Percentiles rank a stretch among this genome's conserved stretches.
phyloP scores from a whole-genome alignment of 2,113 vertebrate genomes.

The Xiphophorus couchianus region DNA sequence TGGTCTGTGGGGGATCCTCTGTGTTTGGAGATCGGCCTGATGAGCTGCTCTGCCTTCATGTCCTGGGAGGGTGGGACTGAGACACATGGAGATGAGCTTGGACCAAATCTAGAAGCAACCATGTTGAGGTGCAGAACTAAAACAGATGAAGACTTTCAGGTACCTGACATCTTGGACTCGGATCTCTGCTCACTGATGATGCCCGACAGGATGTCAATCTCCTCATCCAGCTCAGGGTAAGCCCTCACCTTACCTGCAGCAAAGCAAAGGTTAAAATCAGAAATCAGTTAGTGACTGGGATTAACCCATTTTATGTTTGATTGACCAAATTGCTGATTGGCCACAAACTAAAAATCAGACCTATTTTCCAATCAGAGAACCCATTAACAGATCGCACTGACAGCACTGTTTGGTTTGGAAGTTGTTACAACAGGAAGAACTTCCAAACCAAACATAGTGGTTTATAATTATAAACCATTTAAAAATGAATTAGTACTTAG shows the following conservation, averaged over 20 bases:
- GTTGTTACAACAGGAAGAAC: too few species aligned
- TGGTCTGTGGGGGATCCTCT: conserved; percentile 14
- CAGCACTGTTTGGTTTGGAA: too few species aligned
- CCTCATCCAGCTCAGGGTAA: conserved; percentile 82
- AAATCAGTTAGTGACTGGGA: not conserved
- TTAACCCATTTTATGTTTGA: not conserved
- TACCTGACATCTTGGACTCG: conserved; percentile 69
- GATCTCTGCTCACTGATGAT: conserved; percentile 81
- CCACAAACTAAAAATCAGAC: not conserved
- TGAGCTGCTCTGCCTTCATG: conserved; percentile 19
- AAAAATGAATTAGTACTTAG: too few species aligned
- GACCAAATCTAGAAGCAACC: not conserved
- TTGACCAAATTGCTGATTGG: not conserved
- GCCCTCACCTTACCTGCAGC: conserved; percentile 54
- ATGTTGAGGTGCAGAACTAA: not conserved
- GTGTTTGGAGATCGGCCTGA: not conserved
- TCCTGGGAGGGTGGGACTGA: conserved; percentile 43
- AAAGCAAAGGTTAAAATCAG: not conserved
- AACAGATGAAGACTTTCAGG: not conserved
- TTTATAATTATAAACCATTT: too few species aligned
- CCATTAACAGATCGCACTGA: too few species aligned
- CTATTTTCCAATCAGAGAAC: too few species aligned
- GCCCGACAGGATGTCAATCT: conserved; percentile 88
- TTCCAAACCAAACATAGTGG: too few species aligned
- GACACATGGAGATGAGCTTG: not conserved